Conservation (phyloP, 2,797 vertebrate genomes). For the Ambastaia sidthimunki region DNA sequence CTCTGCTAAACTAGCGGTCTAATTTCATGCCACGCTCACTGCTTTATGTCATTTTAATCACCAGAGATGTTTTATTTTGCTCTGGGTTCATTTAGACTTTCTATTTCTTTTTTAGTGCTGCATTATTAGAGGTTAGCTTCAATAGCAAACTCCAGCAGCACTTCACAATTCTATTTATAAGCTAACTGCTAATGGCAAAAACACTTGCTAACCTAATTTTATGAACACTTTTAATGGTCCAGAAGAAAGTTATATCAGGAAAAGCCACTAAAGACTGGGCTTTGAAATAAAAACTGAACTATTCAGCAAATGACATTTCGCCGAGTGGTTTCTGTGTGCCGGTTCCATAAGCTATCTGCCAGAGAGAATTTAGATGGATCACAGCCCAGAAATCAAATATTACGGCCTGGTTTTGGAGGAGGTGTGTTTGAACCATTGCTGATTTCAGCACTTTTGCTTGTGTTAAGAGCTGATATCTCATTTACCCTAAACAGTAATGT, state of each 20-base stretch:
- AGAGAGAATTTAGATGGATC: conserved; percentile 57
- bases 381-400: conserved; percentile 65
- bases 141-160: conserved; percentile 16
- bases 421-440: conserved; percentile 76
- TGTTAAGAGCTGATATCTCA: background rate
- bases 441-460: conserved; percentile 73
- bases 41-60: conserved; percentile 52
- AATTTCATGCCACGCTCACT: conserved; percentile 44
- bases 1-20: conserved; percentile 27
- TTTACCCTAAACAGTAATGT: background rate
- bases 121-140: conserved; percentile 54
- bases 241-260: conserved; percentile 46
- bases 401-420: conserved; percentile 56
- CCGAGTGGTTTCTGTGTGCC: conserved; percentile 42
- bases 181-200: conserved; percentile 53
- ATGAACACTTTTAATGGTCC: conserved; percentile 48
- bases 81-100: conserved; percentile 37
- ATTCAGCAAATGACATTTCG: conserved; percentile 64
- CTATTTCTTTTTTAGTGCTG: conserved; percentile 22
- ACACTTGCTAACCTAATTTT: conserved; percentile 54
- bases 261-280: conserved; percentile 47
- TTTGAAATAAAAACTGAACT: conserved; percentile 57
- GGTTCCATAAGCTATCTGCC: conserved; percentile 46
- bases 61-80: conserved; percentile 32
- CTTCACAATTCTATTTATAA: conserved; percentile 53